Conservation (phyloP, 2,888 invertebrate genomes). For the Selenia dentaria region DNA sequence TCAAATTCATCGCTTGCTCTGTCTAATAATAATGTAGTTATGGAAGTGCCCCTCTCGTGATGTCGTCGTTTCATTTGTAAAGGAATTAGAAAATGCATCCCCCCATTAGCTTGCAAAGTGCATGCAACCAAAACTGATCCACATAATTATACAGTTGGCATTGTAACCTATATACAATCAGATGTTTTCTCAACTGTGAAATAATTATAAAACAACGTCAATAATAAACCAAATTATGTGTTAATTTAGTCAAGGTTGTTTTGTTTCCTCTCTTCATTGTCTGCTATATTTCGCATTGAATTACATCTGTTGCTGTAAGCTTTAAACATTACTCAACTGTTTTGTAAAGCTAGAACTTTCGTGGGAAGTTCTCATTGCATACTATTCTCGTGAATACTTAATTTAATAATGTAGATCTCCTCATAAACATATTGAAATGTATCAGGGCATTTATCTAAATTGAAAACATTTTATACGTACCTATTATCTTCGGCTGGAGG, state of each 20-base stretch:
- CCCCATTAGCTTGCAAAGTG: slow-evolving; percentile 14
- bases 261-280: slow-evolving; percentile 14
- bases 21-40: too few species aligned
- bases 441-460: too few species aligned
- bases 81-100: slow-evolving; percentile 10
- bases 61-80: too few species aligned
- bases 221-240: slow-evolving; percentile 20
- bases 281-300: slow-evolving; percentile 4
- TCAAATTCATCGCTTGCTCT: too few species aligned
- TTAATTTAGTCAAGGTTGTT: slow-evolving; percentile 20
- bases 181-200: slow-evolving; percentile 20
- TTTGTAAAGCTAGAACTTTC: slow-evolving; percentile 31
- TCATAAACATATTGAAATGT: neutral
- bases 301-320: slow-evolving; percentile 3
- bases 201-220: slow-evolving; percentile 12
- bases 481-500: too few species aligned
- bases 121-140: slow-evolving; percentile 8
- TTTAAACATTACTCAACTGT: slow-evolving; percentile 30
- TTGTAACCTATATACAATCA: slow-evolving; percentile 32
- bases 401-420: neutral
- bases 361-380: slow-evolving; percentile 40
- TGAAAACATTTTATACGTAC: too few species aligned
- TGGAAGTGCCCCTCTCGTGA: too few species aligned
- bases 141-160: slow-evolving; percentile 18
- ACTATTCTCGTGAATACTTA: slow-evolving; percentile 15